Evolutionary conservation across 1,140 invertebrate genomes (phyloP).

Genomic region (Lordiphosa clarofinis): DNA sequence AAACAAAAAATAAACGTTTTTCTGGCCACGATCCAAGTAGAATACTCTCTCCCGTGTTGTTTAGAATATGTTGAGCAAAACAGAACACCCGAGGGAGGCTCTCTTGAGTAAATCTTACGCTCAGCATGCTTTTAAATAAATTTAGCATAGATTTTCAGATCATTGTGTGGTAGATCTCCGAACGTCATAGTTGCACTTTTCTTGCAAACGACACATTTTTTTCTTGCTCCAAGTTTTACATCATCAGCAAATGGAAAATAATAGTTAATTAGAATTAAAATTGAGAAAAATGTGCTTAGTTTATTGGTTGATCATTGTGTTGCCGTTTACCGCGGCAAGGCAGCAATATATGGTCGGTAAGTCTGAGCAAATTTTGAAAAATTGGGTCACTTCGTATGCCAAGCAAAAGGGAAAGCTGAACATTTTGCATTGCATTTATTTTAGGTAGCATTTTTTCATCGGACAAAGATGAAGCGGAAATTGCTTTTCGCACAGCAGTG

Average conservation of each 20-base stretch:
- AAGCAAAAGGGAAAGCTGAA: conserved; percentile 14
- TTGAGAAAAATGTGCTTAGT: conserved; percentile 29
- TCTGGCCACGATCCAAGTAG: conserved; percentile 13
- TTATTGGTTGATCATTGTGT: conserved; percentile 15
- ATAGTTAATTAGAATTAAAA: conserved; percentile 8
- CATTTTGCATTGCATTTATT: conserved; percentile 3
- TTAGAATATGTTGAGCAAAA: conserved; percentile 72
- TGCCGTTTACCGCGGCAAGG: conserved; percentile 33
- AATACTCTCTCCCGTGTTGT: conserved; percentile 26
- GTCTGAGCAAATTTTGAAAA: conserved; percentile 25
- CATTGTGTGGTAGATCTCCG: conserved; percentile 52
- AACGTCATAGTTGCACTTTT: conserved; percentile 35
- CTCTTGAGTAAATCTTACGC: conserved; percentile 17
- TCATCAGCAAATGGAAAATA: conserved; percentile 45
- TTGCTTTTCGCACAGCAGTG: conserved; percentile 80
- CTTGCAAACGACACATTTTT: conserved; percentile 6
- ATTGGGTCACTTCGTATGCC: conserved; percentile 43
- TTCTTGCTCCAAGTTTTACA: conserved; percentile 41
- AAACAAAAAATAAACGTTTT: conserved; percentile 1
- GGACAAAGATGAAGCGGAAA: conserved; percentile 79
- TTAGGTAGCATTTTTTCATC: conserved; percentile 80
- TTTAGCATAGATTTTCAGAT: conserved; percentile 54
- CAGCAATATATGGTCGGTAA: conserved; percentile 65
- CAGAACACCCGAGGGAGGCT: conserved; percentile 44
- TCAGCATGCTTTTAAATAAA: conserved; percentile 48